phyloP scores from a whole-genome alignment of 2,888 invertebrate genomes.

The Diplolepis rosae region DNA sequence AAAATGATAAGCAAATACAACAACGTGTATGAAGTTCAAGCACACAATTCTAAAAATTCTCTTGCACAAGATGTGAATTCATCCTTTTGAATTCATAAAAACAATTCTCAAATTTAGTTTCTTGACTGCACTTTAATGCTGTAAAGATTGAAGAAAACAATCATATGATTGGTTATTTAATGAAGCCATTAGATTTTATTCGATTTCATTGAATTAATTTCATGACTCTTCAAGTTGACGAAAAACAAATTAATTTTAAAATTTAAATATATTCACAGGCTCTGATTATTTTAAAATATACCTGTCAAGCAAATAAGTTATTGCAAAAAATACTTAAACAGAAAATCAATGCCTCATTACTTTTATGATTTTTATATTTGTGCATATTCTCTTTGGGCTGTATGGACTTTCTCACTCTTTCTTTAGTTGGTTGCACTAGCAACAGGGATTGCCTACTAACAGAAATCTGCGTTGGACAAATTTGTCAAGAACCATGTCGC shows the following conservation, averaged over 20 bases:
- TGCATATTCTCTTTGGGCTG: conserved; percentile 65
- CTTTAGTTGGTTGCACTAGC: conserved; percentile 86
- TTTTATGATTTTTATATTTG: conserved; percentile 46
- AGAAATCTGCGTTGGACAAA: conserved; percentile 89
- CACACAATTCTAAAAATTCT: conserved; percentile 21
- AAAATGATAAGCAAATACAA: background rate
- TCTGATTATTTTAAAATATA: background rate
- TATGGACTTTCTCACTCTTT: conserved; percentile 66
- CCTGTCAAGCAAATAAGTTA: background rate
- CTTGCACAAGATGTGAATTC: conserved; percentile 23
- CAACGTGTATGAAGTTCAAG: conserved; percentile 2
- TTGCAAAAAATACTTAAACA: conserved; percentile 10
- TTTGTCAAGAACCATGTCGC: conserved; percentile 91
- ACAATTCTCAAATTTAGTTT: background rate
- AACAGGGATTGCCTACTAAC: conserved; percentile 90
- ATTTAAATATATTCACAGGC: conserved; percentile 15
- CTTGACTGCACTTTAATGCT: background rate
- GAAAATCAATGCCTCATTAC: conserved; percentile 15
- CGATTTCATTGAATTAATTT: background rate
- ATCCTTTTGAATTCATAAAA: conserved; percentile 2
- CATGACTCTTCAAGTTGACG: background rate
- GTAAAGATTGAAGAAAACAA: background rate
- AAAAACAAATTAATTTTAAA: background rate
- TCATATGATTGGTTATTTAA: background rate
- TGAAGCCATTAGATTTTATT: background rate